Conservation (phyloP, 2,888 invertebrate genomes). For the Dicyrtomina minuta region DNA sequence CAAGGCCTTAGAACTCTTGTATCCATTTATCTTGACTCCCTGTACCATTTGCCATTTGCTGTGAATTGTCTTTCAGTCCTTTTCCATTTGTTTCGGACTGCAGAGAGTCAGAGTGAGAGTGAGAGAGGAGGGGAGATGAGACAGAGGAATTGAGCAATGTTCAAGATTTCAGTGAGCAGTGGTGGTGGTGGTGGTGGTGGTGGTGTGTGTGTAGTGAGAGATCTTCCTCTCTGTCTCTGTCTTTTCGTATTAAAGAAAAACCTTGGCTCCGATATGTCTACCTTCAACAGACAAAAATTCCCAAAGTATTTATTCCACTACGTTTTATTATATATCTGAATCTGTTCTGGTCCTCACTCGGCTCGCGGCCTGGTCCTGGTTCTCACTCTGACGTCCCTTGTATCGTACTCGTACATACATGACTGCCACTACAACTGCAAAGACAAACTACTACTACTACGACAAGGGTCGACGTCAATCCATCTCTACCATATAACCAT, state of each 20-base stretch:
- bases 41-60: neutral
- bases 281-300: constrained; percentile 5
- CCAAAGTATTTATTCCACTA: too few relatives aligned
- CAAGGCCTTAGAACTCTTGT: neutral
- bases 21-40: neutral
- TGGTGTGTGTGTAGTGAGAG: too few relatives aligned
- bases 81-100: neutral
- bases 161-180: neutral
- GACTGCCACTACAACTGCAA: too few relatives aligned
- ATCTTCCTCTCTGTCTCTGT: neutral
- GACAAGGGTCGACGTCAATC: too few relatives aligned
- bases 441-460: too few relatives aligned
- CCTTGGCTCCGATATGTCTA: constrained; percentile 31
- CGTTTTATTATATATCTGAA: too few relatives aligned
- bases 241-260: neutral
- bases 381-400: too few relatives aligned
- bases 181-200: too few relatives aligned
- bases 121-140: neutral
- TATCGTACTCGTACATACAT: too few relatives aligned
- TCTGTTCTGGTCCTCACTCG: too few relatives aligned
- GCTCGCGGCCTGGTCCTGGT: too few relatives aligned
- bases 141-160: neutral
- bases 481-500: too few relatives aligned
- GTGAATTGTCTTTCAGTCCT: neutral
- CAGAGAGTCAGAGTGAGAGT: neutral